Evolutionary conservation across 1,140 invertebrate species (phyloP).

Genomic region (Drosophila nebulosa): DNA sequence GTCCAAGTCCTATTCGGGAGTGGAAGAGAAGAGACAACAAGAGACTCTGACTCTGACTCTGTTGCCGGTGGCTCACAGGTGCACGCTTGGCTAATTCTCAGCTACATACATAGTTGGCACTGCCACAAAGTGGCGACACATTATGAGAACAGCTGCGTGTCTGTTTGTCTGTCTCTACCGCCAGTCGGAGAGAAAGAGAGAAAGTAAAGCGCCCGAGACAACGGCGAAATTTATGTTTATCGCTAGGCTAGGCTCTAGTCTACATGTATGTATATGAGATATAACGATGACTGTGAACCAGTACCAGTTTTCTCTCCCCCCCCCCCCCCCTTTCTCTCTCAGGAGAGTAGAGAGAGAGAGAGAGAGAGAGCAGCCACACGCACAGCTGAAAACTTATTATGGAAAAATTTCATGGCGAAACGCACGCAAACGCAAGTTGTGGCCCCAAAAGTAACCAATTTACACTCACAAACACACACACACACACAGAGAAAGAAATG

Average conservation of each 20-base stretch:
- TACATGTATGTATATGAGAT: not conserved
- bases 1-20: too few species aligned
- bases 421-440: constrained; percentile 37
- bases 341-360: not conserved
- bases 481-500: constrained; percentile 15
- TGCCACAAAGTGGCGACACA: not conserved
- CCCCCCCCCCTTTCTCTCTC: not conserved
- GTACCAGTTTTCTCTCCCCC: constrained; percentile 52
- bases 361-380: constrained; percentile 42
- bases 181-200: too few species aligned
- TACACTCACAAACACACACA: constrained; percentile 4
- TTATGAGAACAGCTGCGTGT: constrained; percentile 52
- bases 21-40: too few species aligned
- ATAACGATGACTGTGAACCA: not conserved
- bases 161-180: constrained; percentile 19
- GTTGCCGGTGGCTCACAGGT: constrained; percentile 44
- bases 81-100: constrained; percentile 8
- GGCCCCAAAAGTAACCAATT: constrained; percentile 38
- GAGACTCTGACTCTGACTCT: too few species aligned
- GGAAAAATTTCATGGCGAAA: constrained; percentile 52
- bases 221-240: constrained; percentile 75
- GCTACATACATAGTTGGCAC: not conserved
- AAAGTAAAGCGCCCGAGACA: constrained; percentile 57
- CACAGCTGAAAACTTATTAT: constrained; percentile 25
- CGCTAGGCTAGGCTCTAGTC: constrained; percentile 13